These are phyloP conservation scores for Ariopsis seemanni DNA, from an alignment of 2,113 vertebrate species.

Conservation along the genomic window DNA sequence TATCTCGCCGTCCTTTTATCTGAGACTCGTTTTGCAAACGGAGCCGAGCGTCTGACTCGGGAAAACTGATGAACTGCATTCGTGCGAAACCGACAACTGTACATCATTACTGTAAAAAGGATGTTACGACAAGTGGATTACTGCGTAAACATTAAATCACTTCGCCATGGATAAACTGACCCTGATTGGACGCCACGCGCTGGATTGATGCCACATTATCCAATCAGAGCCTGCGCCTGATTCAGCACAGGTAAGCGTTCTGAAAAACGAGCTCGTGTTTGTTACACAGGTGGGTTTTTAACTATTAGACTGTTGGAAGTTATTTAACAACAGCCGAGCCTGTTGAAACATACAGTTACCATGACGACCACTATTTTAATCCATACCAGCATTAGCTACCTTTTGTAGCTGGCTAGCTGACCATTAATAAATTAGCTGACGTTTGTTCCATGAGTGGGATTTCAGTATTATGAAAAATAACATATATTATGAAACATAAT, in stretches of 20 bases:
- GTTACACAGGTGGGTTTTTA: not conserved
- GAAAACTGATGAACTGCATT: constrained; percentile 38
- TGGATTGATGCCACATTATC: constrained; percentile 47
- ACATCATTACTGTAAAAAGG: constrained; percentile 57
- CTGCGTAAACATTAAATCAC: constrained; percentile 36
- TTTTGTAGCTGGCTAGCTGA: not conserved
- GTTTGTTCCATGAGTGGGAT: too few relatives aligned
- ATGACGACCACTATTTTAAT: not conserved
- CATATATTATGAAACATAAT: not conserved
- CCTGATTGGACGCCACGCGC: constrained; percentile 32
- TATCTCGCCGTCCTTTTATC: not conserved
- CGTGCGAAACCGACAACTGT: constrained; percentile 61
- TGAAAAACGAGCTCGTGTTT: not conserved
- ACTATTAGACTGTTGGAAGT: not conserved
- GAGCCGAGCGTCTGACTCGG: constrained; percentile 51
- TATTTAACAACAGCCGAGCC: not conserved
- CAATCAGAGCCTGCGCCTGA: constrained; percentile 51
- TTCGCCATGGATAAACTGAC: not conserved
- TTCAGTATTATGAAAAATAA: not conserved
- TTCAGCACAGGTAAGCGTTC: constrained; percentile 62
- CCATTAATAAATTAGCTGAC: too few relatives aligned
- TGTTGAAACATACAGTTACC: not conserved
- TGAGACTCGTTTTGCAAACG: not conserved
- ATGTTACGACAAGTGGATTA: constrained; percentile 76
- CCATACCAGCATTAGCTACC: not conserved